Percentiles rank a stretch among this genome's conserved stretches.
These are phyloP conservation scores for Cyphomyrus discorhynchus DNA, from an alignment of 2,113 vertebrate species.

Conservation along the genomic window DNA sequence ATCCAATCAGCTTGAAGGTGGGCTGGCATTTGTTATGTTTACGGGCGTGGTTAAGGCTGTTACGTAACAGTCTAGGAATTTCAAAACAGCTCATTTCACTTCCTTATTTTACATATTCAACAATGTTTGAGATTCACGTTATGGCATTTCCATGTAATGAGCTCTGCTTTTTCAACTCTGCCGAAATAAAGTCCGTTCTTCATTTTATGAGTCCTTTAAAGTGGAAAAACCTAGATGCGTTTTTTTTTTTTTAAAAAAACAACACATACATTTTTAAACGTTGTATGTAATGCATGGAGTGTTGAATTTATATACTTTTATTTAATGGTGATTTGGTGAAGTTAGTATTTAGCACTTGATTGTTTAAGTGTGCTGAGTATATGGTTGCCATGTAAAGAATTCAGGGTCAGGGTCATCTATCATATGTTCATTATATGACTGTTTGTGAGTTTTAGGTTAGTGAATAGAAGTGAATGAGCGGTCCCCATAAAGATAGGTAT, in stretches of 20 bases:
- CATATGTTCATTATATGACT: neutral
- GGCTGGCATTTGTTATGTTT: neutral
- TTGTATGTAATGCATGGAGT: neutral
- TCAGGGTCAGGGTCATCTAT: neutral
- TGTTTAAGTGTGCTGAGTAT: neutral
- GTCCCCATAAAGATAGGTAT: too few relatives aligned
- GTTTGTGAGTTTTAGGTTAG: neutral
- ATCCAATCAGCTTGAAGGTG: neutral
- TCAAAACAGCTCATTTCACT: neutral
- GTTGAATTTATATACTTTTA: neutral
- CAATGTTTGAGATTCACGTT: too few relatives aligned
- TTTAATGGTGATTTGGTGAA: neutral
- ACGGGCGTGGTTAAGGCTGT: neutral
- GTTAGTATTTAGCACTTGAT: neutral
- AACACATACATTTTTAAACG: too few relatives aligned
- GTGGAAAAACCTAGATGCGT: too few relatives aligned
- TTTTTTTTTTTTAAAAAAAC: too few relatives aligned
- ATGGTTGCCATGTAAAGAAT: neutral
- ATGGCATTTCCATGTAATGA: too few relatives aligned
- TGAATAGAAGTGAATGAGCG: too few relatives aligned
- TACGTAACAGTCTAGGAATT: neutral
- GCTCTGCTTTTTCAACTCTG: too few relatives aligned
- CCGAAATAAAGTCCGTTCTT: too few relatives aligned
- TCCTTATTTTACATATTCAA: too few relatives aligned
- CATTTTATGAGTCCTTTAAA: too few relatives aligned